Evolutionary conservation across 2,888 invertebrate genomes (phyloP).

Genomic region (Aethes cnicana): DNA sequence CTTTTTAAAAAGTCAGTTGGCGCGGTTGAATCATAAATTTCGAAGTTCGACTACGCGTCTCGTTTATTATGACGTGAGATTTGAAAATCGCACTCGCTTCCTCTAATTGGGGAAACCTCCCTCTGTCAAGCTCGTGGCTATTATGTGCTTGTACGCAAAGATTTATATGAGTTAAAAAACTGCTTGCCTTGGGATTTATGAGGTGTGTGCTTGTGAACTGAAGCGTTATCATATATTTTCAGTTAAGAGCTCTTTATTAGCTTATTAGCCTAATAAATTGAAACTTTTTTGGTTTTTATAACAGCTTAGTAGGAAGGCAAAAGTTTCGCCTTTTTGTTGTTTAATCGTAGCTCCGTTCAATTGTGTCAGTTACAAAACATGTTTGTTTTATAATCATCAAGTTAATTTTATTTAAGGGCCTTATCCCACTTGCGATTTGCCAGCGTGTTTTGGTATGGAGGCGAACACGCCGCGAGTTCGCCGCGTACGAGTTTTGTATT

Average conservation of each 20-base stretch:
- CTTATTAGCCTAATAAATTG: too few species aligned
- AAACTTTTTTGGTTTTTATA: too few species aligned
- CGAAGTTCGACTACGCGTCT: conserved; percentile 7
- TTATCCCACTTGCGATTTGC: too few species aligned
- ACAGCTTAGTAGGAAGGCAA: too few species aligned
- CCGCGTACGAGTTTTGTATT: too few species aligned
- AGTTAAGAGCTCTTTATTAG: not conserved
- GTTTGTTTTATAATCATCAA: too few species aligned
- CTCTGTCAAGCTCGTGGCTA: conserved; percentile 9
- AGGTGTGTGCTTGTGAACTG: conserved; percentile 26
- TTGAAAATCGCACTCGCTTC: conserved; percentile 8
- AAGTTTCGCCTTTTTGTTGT: too few species aligned
- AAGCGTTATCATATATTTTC: conserved; percentile 21
- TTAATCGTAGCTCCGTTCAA: too few species aligned
- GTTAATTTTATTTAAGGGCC: too few species aligned
- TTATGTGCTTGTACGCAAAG: conserved; percentile 22
- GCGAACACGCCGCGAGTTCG: too few species aligned
- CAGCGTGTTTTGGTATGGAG: too few species aligned
- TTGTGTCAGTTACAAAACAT: too few species aligned
- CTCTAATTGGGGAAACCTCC: conserved; percentile 27
- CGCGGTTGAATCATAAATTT: not conserved
- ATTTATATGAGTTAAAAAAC: conserved; percentile 28
- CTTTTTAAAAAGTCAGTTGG: not conserved
- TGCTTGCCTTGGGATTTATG: conserved; percentile 25
- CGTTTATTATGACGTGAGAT: conserved; percentile 18